These are phyloP conservation scores for Aurelia coerulea DNA, from an alignment of 30 jellyfish, hydroid and myxozoan genomes.

Conservation along the genomic window DNA sequence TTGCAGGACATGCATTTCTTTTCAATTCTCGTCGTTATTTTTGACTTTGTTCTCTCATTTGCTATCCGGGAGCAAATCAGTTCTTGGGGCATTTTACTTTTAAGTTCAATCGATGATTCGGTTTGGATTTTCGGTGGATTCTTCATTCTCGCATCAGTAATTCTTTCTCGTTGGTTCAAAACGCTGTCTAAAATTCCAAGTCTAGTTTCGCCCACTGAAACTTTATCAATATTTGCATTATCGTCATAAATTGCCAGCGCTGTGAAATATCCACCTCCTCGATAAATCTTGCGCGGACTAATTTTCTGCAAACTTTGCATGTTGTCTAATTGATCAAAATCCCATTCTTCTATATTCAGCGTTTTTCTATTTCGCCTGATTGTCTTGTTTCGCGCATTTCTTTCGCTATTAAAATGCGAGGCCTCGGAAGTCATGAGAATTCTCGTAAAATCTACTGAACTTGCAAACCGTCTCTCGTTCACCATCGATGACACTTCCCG, in stretches of 20 bases:
- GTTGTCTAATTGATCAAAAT: neutral
- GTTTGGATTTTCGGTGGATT: conserved; percentile 13
- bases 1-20: conserved; percentile 40
- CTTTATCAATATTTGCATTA: conserved; percentile 27
- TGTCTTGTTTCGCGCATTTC: neutral
- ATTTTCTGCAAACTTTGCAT: conserved; percentile 6
- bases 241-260: conserved; percentile 64
- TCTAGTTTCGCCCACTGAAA: conserved; percentile 50
- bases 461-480: neutral
- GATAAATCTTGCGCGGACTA: conserved; percentile 48
- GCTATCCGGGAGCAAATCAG: conserved; percentile 35
- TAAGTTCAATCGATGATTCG: neutral
- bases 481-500: neutral
- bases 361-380: neutral
- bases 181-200: conserved; percentile 29
- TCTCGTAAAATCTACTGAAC: neutral
- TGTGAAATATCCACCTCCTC: conserved; percentile 56
- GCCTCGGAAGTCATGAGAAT: neutral
- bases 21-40: neutral
- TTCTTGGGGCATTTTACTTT: conserved; percentile 44
- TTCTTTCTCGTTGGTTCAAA: conserved; percentile 7
- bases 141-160: neutral
- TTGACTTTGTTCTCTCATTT: neutral
- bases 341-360: neutral
- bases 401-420: neutral